Evolutionary conservation across 1,140 invertebrate genomes (phyloP).

Genomic region (Zaprionus inermis): DNA sequence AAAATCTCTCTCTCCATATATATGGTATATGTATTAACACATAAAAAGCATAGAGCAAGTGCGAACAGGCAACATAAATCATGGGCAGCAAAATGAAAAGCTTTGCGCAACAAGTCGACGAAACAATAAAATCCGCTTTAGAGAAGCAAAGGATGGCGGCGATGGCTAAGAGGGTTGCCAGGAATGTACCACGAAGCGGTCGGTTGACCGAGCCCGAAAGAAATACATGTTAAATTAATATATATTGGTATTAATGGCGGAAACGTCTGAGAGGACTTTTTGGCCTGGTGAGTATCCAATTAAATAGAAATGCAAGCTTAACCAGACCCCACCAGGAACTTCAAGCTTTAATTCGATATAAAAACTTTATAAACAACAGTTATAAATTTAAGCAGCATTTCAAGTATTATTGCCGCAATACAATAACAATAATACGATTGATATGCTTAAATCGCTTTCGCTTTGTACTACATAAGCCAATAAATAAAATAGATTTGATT

Average conservation of each 20-base stretch:
- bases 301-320: constrained; percentile 16
- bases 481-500: constrained; percentile 26
- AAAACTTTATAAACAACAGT: background rate
- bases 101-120: constrained; percentile 76
- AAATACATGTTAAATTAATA: constrained; percentile 68
- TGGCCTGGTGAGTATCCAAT: constrained; percentile 10
- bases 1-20: constrained; percentile 11
- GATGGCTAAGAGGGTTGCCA: constrained; percentile 2
- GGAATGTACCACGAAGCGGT: constrained; percentile 50
- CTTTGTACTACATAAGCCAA: background rate
- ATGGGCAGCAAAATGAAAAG: constrained; percentile 77
- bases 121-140: constrained; percentile 70
- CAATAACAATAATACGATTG: background rate
- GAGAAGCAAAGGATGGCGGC: background rate
- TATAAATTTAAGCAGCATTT: background rate
- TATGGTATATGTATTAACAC: constrained; percentile 18
- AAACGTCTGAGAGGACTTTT: constrained; percentile 14
- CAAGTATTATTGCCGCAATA: background rate
- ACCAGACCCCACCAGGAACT: background rate
- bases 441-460: background rate
- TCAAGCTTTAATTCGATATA: background rate
- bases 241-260: constrained; percentile 78
- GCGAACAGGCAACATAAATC: constrained; percentile 69
- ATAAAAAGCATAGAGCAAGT: constrained; percentile 57
- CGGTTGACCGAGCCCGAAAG: constrained; percentile 69